Base-by-base conservation (phyloP, 2,797 vertebrate species). In the Cottoperca gobio region DNA sequence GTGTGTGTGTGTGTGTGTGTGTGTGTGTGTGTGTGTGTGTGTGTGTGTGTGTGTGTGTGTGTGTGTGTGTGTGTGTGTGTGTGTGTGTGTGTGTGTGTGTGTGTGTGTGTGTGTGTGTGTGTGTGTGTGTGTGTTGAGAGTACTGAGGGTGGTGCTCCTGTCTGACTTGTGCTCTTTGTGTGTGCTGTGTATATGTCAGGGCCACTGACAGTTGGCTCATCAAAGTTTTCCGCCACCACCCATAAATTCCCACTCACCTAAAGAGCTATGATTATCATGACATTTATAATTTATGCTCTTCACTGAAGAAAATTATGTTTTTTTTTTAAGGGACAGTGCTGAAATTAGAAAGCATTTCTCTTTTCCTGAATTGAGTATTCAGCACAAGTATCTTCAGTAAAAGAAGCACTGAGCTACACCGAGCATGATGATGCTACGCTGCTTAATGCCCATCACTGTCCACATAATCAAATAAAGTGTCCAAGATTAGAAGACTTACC, bases 221-320 rank as follows among this genome's bases (percentile, higher is more conserved):
- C 67, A 61, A 16, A 73, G 64, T 73, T 81, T 58, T 46, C 6
- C 3, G 2, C 33, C 2, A 2, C 70, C 17, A 12, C 12, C 35
- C 50, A 53, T 26, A 17, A 52, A 62, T 55, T 50, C 21, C 16
- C 46, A 5, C n/a, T 45, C 45, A 16, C 24, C 53, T 35, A 2
- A 73, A 83, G 82, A 43, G 74, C 75, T 42, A 59, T 82, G 52
- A 86, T 86, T 73, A 83, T 55, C 69, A 8, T 14, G 45, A 55
- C 35, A 21, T 11, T 28, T 66, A 39, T 86, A 58, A 75, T 71
- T 84, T 57, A 65, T 73, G 59, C 55, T 65, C 23, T 21, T 70
- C 23, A 0, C 26, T 23, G 7, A 14, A 49, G 50, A 62, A 53
- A 48, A 39, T 10, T 2, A 24, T 0, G 10, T 1, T 60, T 59